Base-by-base conservation (phyloP, 2,113 vertebrate species). In the Dipodomys merriami region DNA sequence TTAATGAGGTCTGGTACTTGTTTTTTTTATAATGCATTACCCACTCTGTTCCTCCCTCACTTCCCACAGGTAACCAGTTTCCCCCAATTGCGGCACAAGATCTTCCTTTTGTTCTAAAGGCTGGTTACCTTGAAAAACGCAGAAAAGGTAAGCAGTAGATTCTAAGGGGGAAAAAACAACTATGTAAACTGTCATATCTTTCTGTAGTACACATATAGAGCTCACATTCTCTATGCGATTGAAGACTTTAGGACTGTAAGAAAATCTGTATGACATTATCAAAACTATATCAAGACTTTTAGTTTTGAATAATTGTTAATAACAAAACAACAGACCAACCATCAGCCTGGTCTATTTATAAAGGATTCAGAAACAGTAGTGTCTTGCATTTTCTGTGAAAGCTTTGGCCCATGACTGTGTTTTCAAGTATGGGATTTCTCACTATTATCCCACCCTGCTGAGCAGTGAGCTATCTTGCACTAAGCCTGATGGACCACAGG, bases 71-170 rank as follows among this genome's bases (percentile, higher is more conserved):
- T 91, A 98, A 98, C 93, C 99, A 98, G 86, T 98, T 98, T 91
- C 99, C 98, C 96, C 98, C 98, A 39, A 86, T 99, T 96, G 99
- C 99, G 68, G 99, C 99, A 64, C 99, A 99, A 94, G 99, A 99
- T 92, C 99, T 99, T 91, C 97, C 95, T 4, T 98, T 97, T 84
- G 98, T 99, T 95, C 98, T 99, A 90, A 99, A 99, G 95, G 98
- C 98, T 67, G 99, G 99, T 73, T 99, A 99, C 96, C 98, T 99
- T 77, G 99, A 99, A 97, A 99, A 99, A 97, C 99, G 99, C 72
- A 98, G 99, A 93, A 99, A 99, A 98, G 99, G 99, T 98, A 96
- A 90, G 79, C 87, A 35, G 25, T 72, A 4, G 77, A 62, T 44
- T 74, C 69, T 49, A 68, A 33, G 57, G 30, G 64, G 64, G 93